Evolutionary conservation across 2,797 vertebrate species (phyloP).

Genomic region (Percopsis omiscomaycus): DNA sequence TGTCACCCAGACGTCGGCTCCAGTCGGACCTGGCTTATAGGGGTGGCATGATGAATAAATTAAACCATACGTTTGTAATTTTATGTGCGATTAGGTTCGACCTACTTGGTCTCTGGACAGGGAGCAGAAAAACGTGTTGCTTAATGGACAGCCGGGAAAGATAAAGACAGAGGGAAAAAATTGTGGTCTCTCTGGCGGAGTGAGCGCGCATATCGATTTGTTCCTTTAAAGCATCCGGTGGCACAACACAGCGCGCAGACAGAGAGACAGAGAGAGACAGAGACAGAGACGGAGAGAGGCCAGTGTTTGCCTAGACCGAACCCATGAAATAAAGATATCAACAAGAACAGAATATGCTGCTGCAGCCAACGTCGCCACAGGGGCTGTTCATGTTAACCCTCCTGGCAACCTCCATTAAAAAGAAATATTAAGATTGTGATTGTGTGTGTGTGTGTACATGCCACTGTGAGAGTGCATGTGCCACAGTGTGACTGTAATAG

Average conservation of each 20-base stretch:
- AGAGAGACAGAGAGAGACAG: not conserved
- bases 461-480: not conserved
- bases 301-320: not conserved
- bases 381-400: conserved; percentile 9
- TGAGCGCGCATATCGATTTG: conserved; percentile 6
- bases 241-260: conserved; percentile 1
- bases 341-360: not conserved
- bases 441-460: conserved; percentile 11
- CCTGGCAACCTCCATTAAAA: conserved; percentile 40
- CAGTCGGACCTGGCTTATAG: too few species aligned
- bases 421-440: conserved; percentile 1
- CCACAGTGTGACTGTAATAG: not conserved
- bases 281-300: conserved; percentile 7
- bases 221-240: conserved; percentile 15
- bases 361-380: not conserved
- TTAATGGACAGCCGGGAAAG: not conserved
- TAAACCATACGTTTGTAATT: too few species aligned
- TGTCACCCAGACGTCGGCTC: too few species aligned
- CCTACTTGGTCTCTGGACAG: too few species aligned
- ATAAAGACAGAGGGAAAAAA: conserved; percentile 1
- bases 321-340: not conserved
- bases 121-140: too few species aligned
- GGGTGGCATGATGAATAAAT: too few species aligned
- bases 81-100: too few species aligned
- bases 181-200: not conserved